These are phyloP conservation scores for Lepidothrix coronata DNA, from an alignment of 2,113 vertebrate species.

Conservation along the genomic window DNA sequence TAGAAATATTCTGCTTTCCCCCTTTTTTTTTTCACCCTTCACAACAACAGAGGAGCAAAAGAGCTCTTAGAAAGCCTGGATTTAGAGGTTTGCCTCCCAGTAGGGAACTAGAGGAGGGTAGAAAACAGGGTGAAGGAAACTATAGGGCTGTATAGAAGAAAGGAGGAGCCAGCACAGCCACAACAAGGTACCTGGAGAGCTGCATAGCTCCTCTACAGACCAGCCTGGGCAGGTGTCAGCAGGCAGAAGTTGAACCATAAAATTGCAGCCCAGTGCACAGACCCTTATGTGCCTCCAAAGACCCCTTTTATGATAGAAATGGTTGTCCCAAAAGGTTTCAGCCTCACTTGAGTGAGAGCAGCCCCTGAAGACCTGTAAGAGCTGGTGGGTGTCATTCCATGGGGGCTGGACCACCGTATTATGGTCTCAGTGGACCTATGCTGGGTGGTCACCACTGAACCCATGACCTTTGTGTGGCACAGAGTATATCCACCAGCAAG, in stretches of 20 bases:
- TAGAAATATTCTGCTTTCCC: not conserved
- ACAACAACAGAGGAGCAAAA: not conserved
- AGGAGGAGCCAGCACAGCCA: not conserved
- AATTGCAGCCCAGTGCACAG: not conserved
- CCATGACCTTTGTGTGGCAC: not conserved
- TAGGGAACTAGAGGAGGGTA: not conserved
- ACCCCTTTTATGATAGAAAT: not conserved
- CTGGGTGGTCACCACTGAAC: not conserved
- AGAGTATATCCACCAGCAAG: not conserved
- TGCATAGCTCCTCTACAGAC: not conserved
- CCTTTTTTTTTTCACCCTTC: not conserved
- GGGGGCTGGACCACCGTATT: not conserved
- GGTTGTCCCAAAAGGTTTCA: not conserved
- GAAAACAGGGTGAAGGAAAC: not conserved
- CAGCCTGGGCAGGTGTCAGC: not conserved
- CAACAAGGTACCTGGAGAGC: not conserved
- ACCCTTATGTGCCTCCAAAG: not conserved
- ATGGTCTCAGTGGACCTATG: not conserved
- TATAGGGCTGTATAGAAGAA: not conserved
- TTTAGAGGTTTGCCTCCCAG: not conserved
- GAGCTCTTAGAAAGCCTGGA: not conserved
- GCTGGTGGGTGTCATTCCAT: not conserved
- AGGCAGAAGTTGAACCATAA: not conserved
- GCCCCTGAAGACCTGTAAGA: not conserved
- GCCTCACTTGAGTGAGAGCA: accelerated